Base-by-base conservation (phyloP, 2,113 vertebrate genomes). In the Mungos mungo region DNA sequence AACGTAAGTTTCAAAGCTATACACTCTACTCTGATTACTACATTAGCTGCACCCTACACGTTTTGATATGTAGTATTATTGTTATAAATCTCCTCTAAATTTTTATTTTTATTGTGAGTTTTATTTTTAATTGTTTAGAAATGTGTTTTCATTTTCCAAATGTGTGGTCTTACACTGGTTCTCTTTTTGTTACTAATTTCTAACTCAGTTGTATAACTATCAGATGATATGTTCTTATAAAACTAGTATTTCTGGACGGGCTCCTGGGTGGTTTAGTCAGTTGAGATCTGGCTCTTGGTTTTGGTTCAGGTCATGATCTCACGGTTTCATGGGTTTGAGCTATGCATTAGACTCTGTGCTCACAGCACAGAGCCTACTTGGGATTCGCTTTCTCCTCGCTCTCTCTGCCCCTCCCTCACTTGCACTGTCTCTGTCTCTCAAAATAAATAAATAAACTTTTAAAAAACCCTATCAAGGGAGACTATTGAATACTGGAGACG, bases 41-140 rank as follows among this genome's bases (percentile, higher is more conserved):
- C 18, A 4, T 88, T 76, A 76, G 54, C 85, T 65, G n/a, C n/a
- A 90, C 38, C 76, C 38, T 7, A 41, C 57, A 89, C 63, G 29
- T 71, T 96, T 88, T 38, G 77, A 29, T 66, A 47, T 63, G 7
- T 23, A 29, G 3, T 23, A 47, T 82, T 97, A 88, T 77, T 85
- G 19, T 88, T 82, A 72, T 6, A 29, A 65, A 16, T 72, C 25
- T 88, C 74, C 25, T 88, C 68, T 95, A 66, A 89, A 38, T 76
- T 80, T 95, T 80, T 33, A 72, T 76, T 90, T 94, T 88, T 35
- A 41, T 84, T 82, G 76, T 84, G 60, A 90, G 81, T 82, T 91
- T 84, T 95, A 60, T 96, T 60, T 69, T 72, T 19, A 81, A 33
- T 47, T 86, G 13, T 86, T 89, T 60, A 65, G 41, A 96, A 63